phyloP scores from a whole-genome alignment of 2,113 vertebrate genomes.

The Alligator sinensis region DNA sequence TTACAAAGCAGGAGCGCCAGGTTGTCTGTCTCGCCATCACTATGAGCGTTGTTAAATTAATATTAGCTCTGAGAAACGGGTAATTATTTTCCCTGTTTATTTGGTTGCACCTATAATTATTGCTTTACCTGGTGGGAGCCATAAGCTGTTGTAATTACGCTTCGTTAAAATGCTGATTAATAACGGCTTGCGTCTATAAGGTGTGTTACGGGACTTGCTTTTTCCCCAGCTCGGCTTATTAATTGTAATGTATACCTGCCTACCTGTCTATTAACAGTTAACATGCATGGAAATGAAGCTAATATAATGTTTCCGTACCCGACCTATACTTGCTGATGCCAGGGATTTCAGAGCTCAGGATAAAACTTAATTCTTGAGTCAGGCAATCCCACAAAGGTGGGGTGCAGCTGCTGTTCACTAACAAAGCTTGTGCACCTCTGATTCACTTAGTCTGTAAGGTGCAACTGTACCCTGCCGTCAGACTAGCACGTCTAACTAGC shows the following conservation, averaged over 20 bases:
- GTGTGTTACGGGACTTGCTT: conserved; percentile 62
- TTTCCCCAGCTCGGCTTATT: conserved; percentile 61
- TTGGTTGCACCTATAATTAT: conserved; percentile 78
- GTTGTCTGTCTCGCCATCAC: conserved; percentile 64
- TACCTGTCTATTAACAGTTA: conserved; percentile 71
- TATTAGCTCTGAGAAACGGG: conserved; percentile 74
- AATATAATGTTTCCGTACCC: conserved; percentile 47
- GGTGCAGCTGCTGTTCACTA: no score
- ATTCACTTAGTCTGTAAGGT: no score
- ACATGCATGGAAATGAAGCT: conserved; percentile 53
- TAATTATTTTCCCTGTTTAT: conserved; percentile 76
- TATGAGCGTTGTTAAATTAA: conserved; percentile 72
- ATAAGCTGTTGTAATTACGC: conserved; percentile 80
- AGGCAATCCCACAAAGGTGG: neutral
- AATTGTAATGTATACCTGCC: conserved; percentile 72
- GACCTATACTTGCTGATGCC: neutral
- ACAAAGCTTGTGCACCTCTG: no score
- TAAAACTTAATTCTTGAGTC: neutral
- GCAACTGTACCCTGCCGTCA: no score
- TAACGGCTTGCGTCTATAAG: conserved; percentile 69
- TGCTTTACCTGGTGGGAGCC: conserved; percentile 78
- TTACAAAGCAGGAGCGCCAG: neutral
- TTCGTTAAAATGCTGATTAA: conserved; percentile 83
- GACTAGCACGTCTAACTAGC: no score
- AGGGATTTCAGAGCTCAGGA: neutral